Evolutionary conservation across 1,140 invertebrate genomes (phyloP).

Genomic region (Drosophila teissieri): DNA sequence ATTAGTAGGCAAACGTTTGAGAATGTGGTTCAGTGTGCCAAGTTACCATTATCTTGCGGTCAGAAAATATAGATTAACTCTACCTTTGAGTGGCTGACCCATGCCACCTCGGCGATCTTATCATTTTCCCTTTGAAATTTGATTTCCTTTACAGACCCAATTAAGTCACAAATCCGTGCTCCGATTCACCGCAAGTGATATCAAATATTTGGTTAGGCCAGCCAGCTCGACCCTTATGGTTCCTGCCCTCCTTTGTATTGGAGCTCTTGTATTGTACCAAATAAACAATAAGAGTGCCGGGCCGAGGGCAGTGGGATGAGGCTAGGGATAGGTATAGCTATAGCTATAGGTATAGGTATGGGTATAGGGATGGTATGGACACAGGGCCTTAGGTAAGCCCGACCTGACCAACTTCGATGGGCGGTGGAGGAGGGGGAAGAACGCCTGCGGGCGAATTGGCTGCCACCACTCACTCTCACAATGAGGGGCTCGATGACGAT

Average conservation of each 20-base stretch:
- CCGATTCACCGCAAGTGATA: slow-evolving; percentile 41
- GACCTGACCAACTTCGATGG: slow-evolving; percentile 24
- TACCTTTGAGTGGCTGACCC: neutral
- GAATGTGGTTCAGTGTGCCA: neutral
- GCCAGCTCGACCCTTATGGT: slow-evolving; percentile 52
- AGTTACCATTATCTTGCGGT: neutral
- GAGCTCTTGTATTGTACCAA: slow-evolving; percentile 54
- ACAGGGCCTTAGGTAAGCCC: slow-evolving; percentile 21
- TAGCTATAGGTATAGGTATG: neutral
- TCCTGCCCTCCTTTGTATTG: slow-evolving; percentile 63
- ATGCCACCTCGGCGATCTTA: neutral
- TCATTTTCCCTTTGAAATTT: neutral
- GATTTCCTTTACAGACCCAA: neutral
- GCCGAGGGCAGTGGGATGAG: slow-evolving; percentile 22
- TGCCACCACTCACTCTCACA: slow-evolving; percentile 56
- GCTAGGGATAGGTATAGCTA: slow-evolving; percentile 9
- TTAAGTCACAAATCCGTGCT: neutral
- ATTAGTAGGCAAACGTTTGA: no score
- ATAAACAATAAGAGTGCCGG: slow-evolving; percentile 59
- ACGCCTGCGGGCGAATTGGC: slow-evolving; percentile 69
- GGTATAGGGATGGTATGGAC: neutral
- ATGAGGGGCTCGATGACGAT: slow-evolving; percentile 28
- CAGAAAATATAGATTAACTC: neutral
- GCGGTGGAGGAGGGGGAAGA: slow-evolving; percentile 28
- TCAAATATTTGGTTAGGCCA: slow-evolving; percentile 35